Evolutionary conservation across 2,797 vertebrate species (phyloP).

Genomic region (Sebastes hubbsi): DNA sequence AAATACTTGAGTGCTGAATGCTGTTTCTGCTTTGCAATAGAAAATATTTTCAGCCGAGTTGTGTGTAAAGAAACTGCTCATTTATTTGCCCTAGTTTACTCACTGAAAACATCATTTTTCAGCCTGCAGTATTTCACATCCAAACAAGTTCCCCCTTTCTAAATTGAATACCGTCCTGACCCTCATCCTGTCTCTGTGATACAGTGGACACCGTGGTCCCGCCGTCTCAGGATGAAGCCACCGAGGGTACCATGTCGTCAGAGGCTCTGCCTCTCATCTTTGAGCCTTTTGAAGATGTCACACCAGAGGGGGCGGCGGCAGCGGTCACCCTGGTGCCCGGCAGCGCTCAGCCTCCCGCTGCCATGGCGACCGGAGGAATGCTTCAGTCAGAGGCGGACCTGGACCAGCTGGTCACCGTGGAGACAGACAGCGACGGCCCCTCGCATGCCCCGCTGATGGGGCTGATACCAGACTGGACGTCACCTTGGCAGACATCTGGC

Average conservation of each 20-base stretch:
- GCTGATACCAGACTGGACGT: constrained; percentile 74
- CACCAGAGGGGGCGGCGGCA: constrained; percentile 40
- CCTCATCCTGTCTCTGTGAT: constrained; percentile 19
- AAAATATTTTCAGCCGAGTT: constrained; percentile 10
- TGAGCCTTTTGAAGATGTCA: constrained; percentile 78
- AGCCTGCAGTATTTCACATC: not conserved
- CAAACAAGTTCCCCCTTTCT: not conserved
- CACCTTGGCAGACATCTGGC: constrained; percentile 79
- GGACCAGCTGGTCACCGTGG: constrained; percentile 68
- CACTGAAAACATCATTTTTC: not conserved
- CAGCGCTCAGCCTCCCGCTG: constrained; percentile 46
- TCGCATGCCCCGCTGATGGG: constrained; percentile 45
- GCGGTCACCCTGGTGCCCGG: constrained; percentile 37
- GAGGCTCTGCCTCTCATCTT: constrained; percentile 84
- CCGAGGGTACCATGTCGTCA: constrained; percentile 81
- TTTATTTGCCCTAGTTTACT: not conserved
- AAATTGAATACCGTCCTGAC: not conserved
- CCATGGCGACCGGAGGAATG: constrained; percentile 57
- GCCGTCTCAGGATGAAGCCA: constrained; percentile 73
- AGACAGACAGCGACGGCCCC: constrained; percentile 64
- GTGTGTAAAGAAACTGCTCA: not conserved
- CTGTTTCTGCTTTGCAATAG: not conserved
- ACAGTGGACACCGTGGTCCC: constrained; percentile 64
- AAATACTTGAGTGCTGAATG: constrained; percentile 28
- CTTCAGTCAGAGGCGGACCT: constrained; percentile 61